phyloP scores from a whole-genome alignment of 2,888 invertebrate species.

The Oxytorus armatus region DNA sequence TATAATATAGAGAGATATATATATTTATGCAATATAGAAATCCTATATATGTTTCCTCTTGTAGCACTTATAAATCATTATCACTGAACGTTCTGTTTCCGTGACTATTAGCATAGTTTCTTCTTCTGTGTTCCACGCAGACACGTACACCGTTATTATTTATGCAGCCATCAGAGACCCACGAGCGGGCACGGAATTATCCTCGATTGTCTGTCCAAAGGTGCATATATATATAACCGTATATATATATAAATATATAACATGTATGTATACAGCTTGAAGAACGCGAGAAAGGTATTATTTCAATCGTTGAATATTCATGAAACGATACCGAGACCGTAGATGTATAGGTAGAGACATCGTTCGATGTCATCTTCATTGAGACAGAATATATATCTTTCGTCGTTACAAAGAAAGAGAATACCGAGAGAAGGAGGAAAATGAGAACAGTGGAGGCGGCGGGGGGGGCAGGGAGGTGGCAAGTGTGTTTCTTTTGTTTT shows the following conservation, averaged over 20 bases:
- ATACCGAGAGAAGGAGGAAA: slow-evolving; percentile 19
- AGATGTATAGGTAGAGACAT: slow-evolving; percentile 23
- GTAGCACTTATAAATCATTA: slow-evolving; percentile 53
- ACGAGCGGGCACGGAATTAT: slow-evolving; percentile 48
- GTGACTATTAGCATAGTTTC: slow-evolving; percentile 49
- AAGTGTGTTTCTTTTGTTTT: slow-evolving; percentile 28
- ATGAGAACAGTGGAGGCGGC: neutral
- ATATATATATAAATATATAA: neutral
- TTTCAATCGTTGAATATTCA: slow-evolving; percentile 65
- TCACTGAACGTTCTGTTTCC: slow-evolving; percentile 53
- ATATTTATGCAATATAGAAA: neutral
- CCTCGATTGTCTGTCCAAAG: slow-evolving; percentile 55
- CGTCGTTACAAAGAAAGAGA: slow-evolving; percentile 34
- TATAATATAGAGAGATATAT: no score
- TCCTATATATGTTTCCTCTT: slow-evolving; percentile 6
- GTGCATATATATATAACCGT: slow-evolving; percentile 3
- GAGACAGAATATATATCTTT: slow-evolving; percentile 24
- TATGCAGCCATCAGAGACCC: slow-evolving; percentile 15
- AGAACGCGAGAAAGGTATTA: slow-evolving; percentile 63
- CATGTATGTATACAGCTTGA: slow-evolving; percentile 13
- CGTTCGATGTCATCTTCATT: slow-evolving; percentile 46
- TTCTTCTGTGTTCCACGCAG: slow-evolving; percentile 14
- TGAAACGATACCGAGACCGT: slow-evolving; percentile 34
- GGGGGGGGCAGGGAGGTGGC: neutral
- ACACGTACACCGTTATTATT: slow-evolving; percentile 37